A percentile compares a stretch with the other conserved stretches of the same genome.
Conservation (phyloP, 2,113 vertebrate species). For the Perognathus longimembris region DNA sequence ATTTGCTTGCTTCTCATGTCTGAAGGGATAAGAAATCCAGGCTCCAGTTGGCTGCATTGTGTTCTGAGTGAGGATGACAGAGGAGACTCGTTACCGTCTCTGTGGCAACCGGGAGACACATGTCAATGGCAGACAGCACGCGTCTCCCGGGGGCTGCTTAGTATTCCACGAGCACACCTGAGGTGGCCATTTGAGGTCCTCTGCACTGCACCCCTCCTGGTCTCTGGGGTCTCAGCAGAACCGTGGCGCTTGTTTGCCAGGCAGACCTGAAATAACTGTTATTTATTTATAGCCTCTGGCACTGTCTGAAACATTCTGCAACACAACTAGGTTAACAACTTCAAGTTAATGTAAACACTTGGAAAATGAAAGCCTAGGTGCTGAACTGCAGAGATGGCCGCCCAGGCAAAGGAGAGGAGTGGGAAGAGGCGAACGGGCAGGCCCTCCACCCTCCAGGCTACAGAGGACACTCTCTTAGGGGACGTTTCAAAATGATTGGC, state of each 20-base stretch:
- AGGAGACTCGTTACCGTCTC: slow-evolving; percentile 23
- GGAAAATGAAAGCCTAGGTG: slow-evolving; percentile 55
- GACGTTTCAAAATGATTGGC: not conserved
- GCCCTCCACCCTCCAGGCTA: too few relatives aligned
- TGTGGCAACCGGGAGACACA: not conserved
- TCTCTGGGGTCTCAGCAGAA: slow-evolving; percentile 70
- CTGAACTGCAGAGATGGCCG: slow-evolving; percentile 38
- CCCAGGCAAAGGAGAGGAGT: not conserved
- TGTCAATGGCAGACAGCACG: not conserved
- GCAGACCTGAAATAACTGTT: slow-evolving; percentile 77
- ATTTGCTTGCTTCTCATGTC: not conserved
- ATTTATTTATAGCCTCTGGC: slow-evolving; percentile 81
- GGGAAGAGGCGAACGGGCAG: not conserved
- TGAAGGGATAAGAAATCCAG: not conserved
- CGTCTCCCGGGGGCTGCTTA: slow-evolving; percentile 41
- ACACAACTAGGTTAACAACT: slow-evolving; percentile 77
- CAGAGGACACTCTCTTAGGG: not conserved
- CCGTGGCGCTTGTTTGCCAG: slow-evolving; percentile 56
- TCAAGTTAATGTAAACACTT: slow-evolving; percentile 76
- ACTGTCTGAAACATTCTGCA: slow-evolving; percentile 75
- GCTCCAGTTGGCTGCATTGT: not conserved
- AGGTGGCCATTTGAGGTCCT: slow-evolving; percentile 64
- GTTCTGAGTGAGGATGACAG: slow-evolving; percentile 30
- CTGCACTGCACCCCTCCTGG: not conserved
- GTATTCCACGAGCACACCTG: slow-evolving; percentile 57